Evolutionary conservation across 1,140 invertebrate genomes (phyloP).

Genomic region (Philaenus spumarius): DNA sequence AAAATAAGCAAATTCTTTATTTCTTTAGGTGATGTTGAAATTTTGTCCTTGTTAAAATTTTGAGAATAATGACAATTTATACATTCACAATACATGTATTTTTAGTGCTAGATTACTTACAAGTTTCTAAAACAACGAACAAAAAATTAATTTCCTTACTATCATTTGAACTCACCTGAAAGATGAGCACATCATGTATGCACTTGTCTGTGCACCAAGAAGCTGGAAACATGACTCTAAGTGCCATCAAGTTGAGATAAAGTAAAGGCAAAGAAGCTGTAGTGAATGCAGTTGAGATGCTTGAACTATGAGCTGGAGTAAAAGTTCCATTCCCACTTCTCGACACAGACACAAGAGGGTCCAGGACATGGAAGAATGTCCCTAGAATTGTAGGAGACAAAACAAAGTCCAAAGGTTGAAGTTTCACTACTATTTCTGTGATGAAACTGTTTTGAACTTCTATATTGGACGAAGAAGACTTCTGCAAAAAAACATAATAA

Average conservation of each 20-base stretch:
- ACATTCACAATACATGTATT: too few species aligned
- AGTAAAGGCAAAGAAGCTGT: conserved; percentile 41
- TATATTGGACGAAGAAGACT: neutral
- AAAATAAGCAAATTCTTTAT: too few species aligned
- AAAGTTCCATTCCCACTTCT: neutral
- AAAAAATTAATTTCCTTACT: too few species aligned
- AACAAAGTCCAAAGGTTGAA: conserved; percentile 59
- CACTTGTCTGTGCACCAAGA: conserved; percentile 29
- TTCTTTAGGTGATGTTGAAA: too few species aligned
- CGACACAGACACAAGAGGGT: conserved; percentile 34
- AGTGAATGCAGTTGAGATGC: conserved; percentile 20
- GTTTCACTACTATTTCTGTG: conserved; percentile 58
- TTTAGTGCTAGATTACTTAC: too few species aligned
- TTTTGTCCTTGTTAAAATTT: too few species aligned
- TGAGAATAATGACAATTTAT: too few species aligned
- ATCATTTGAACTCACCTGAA: conserved; percentile 43
- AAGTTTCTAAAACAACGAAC: too few species aligned
- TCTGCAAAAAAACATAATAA: conserved; percentile 5
- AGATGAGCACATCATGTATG: conserved; percentile 49
- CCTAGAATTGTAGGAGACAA: conserved; percentile 45
- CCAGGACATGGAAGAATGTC: conserved; percentile 40
- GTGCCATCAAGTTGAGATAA: conserved; percentile 44
- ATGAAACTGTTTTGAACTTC: conserved; percentile 44
- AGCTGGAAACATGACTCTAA: conserved; percentile 45
- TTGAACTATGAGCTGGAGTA: too few species aligned